Conservation (phyloP, 2,113 vertebrate species). For the Lamprotornis superbus region DNA sequence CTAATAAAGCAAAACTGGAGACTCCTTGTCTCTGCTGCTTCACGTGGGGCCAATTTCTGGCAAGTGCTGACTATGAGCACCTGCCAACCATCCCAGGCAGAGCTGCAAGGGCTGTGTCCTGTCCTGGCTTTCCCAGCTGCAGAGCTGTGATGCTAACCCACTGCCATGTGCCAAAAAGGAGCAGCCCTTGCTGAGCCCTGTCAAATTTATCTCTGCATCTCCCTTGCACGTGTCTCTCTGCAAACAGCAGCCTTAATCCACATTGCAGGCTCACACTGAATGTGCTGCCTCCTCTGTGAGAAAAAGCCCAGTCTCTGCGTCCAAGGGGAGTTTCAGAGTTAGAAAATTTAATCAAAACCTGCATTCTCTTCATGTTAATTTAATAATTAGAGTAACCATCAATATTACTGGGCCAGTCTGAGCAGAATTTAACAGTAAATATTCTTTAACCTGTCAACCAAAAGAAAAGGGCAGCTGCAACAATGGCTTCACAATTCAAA, state of each 20-base stretch:
- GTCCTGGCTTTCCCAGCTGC: background rate
- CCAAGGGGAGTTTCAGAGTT: background rate
- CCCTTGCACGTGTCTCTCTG: fast-evolving
- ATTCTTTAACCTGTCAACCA: background rate
- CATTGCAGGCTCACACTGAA: background rate
- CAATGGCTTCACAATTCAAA: background rate
- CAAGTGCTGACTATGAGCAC: background rate
- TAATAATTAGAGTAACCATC: background rate
- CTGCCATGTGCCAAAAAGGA: background rate
- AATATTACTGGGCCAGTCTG: background rate
- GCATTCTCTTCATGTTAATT: background rate
- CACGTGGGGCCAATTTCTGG: conserved; percentile 1
- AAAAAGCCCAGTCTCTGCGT: fast-evolving
- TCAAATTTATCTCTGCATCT: background rate
- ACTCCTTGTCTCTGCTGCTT: background rate
- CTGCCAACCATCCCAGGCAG: background rate
- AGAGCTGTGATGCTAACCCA: background rate
- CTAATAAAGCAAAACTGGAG: conserved; percentile 2
- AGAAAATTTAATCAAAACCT: background rate
- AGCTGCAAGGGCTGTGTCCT: background rate
- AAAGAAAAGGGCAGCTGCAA: background rate
- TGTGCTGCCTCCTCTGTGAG: background rate
- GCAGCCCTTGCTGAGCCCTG: background rate
- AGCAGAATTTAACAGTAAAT: background rate
- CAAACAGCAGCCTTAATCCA: background rate